phyloP scores from a whole-genome alignment of 92 coral and sea anemone species.

The Diadumene lineata region DNA sequence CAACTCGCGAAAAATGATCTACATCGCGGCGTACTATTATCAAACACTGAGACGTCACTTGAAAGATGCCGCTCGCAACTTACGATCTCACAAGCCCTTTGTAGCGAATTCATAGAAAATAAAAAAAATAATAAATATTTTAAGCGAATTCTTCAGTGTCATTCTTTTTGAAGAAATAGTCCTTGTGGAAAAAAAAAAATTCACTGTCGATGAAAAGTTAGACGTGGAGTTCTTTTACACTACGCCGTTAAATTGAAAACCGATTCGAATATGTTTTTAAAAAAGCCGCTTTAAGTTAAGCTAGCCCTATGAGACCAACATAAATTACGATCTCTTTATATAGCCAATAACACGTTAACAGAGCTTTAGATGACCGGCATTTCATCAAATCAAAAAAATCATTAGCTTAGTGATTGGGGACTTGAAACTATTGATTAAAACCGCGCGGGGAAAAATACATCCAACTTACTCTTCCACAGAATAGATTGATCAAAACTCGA shows the following conservation, averaged over 20 bases:
- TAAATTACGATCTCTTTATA: constrained; percentile 64
- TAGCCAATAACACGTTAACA: constrained; percentile 87
- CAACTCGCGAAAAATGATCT: constrained; percentile 42
- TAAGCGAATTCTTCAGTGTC: background rate
- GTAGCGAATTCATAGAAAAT: constrained; percentile 44
- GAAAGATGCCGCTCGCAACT: constrained; percentile 73
- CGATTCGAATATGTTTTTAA: constrained; percentile 52
- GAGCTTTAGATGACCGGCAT: constrained; percentile 76
- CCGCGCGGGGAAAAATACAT: constrained; percentile 2
- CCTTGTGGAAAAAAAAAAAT: background rate
- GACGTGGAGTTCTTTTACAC: too few relatives aligned
- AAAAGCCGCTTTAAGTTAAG: constrained; percentile 51
- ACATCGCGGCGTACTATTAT: constrained; percentile 84
- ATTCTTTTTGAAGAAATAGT: background rate
- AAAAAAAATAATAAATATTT: too few relatives aligned
- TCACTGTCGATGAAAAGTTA: background rate
- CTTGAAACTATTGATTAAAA: constrained; percentile 17
- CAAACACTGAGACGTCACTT: constrained; percentile 73
- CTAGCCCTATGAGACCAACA: constrained; percentile 42
- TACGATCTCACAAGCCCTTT: constrained; percentile 44
- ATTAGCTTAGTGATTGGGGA: constrained; percentile 51
- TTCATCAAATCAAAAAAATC: constrained; percentile 91
- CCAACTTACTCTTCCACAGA: constrained; percentile 20
- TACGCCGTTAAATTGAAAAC: background rate
- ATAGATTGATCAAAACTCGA: constrained; percentile 12